phyloP scores from a whole-genome alignment of 2,888 invertebrate species.

The Leucozona laternaria region DNA sequence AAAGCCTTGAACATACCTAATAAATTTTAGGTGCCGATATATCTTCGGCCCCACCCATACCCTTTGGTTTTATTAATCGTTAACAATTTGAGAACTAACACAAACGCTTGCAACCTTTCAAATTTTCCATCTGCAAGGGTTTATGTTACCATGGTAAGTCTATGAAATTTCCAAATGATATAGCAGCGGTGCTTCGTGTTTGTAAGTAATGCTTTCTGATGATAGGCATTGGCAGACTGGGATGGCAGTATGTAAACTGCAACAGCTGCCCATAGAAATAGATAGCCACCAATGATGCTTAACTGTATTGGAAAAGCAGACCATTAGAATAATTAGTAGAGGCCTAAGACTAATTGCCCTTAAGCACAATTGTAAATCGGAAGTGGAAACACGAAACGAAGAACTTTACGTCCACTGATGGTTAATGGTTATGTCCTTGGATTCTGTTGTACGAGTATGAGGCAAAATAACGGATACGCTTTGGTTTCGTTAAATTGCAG shows the following conservation, averaged over 20 bases:
- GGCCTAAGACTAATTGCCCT: slow-evolving; percentile 17
- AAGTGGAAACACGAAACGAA: slow-evolving; percentile 3
- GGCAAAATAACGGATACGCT: slow-evolving; percentile 10
- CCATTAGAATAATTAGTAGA: slow-evolving; percentile 15
- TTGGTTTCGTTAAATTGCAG: slow-evolving; percentile 11
- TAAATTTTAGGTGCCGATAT: no score
- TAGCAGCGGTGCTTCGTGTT: no score
- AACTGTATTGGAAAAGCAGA: slow-evolving; percentile 5
- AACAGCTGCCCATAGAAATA: background rate
- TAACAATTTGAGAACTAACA: no score
- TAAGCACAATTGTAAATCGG: slow-evolving; percentile 17
- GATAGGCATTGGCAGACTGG: background rate
- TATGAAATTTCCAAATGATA: no score
- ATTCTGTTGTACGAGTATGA: background rate
- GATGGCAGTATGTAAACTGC: background rate
- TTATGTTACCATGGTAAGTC: no score
- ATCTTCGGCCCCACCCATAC: no score
- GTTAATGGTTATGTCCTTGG: slow-evolving; percentile 15
- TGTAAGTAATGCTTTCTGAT: no score
- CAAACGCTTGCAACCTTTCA: no score
- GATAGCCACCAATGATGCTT: background rate
- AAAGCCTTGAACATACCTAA: no score
- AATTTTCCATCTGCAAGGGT: no score
- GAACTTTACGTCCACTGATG: background rate
- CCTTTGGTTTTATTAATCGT: no score